phyloP scores from a whole-genome alignment of 1,140 invertebrate genomes.

The Drosophila pandora region DNA sequence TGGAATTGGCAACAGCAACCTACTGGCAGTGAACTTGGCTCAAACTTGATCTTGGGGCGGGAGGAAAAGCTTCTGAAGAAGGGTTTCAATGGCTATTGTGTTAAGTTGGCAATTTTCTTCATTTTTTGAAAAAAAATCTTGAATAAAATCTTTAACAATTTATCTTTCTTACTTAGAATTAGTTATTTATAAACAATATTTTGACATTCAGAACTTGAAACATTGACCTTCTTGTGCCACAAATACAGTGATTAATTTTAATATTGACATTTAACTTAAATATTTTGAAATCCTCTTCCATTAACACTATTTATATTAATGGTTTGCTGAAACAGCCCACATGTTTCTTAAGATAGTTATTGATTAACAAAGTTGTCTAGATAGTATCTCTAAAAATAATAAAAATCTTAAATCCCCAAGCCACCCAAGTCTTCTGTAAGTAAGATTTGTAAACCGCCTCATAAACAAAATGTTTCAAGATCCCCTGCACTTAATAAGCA shows the following conservation, averaged over 20 bases:
- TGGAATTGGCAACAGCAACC: slow-evolving; percentile 17
- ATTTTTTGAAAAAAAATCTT: too few relatives aligned
- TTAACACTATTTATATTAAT: slow-evolving; percentile 29
- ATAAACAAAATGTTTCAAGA: slow-evolving; percentile 26
- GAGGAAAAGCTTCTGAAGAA: not conserved
- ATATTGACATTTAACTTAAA: slow-evolving; percentile 21
- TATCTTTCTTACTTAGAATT: not conserved
- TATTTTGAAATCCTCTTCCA: not conserved
- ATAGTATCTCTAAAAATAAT: not conserved
- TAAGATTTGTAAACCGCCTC: slow-evolving; percentile 17
- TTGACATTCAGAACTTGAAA: not conserved
- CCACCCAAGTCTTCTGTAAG: slow-evolving; percentile 6
- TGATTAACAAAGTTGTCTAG: not conserved
- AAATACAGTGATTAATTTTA: slow-evolving; percentile 27
- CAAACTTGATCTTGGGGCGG: slow-evolving; percentile 38
- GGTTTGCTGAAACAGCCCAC: not conserved
- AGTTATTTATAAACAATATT: not conserved
- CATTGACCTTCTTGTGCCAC: slow-evolving; percentile 17
- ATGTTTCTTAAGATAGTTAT: not conserved
- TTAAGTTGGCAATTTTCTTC: not conserved
- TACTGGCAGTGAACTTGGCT: slow-evolving; percentile 71
- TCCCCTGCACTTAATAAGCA: not conserved
- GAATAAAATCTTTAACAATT: not conserved
- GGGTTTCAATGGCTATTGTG: not conserved
- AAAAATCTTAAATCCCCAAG: not conserved